Percentiles rank a stretch among this genome's conserved stretches.
Evolutionary conservation across 2,797 vertebrate species (phyloP).

Genomic region (Sebastes melanostomus): DNA sequence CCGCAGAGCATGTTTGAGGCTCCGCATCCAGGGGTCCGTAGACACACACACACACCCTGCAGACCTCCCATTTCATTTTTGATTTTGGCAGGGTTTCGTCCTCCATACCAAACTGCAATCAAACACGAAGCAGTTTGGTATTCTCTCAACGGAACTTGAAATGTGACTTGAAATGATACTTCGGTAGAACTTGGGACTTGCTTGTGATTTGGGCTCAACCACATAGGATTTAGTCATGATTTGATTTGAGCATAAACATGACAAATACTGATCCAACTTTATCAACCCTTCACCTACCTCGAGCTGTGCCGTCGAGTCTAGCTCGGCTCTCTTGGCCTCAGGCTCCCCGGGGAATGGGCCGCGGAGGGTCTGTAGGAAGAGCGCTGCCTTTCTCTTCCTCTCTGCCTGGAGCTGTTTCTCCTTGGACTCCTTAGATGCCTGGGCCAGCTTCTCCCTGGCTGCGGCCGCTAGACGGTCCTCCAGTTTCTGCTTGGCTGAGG

Average conservation of each 20-base stretch:
- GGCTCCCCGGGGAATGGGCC: constrained; percentile 83
- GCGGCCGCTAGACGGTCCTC: constrained; percentile 96
- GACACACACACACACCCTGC: accelerated
- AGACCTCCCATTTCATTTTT: no score
- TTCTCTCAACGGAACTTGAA: background rate
- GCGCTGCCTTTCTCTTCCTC: constrained; percentile 94
- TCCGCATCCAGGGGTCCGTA: accelerated
- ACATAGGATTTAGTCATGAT: background rate
- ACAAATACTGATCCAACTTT: background rate
- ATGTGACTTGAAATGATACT: background rate
- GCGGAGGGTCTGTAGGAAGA: constrained; percentile 94
- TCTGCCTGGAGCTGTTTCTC: constrained; percentile 98
- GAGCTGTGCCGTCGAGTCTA: constrained; percentile 75
- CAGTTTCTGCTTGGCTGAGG: constrained; percentile 94
- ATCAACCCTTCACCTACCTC: constrained; percentile 79
- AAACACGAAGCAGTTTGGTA: background rate
- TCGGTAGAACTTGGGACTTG: background rate
- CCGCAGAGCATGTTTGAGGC: no score
- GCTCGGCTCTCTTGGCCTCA: constrained; percentile 84
- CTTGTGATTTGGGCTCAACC: background rate
- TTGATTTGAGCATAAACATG: background rate
- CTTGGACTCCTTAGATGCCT: constrained; percentile 97
- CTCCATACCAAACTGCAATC: background rate
- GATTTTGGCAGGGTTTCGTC: no score
- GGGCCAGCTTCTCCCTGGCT: constrained; percentile 96